Percentiles rank a stretch among this genome's conserved stretches.
These are phyloP conservation scores for Calephelis nemesis DNA, from an alignment of 1,140 invertebrate species.

Conservation along the genomic window DNA sequence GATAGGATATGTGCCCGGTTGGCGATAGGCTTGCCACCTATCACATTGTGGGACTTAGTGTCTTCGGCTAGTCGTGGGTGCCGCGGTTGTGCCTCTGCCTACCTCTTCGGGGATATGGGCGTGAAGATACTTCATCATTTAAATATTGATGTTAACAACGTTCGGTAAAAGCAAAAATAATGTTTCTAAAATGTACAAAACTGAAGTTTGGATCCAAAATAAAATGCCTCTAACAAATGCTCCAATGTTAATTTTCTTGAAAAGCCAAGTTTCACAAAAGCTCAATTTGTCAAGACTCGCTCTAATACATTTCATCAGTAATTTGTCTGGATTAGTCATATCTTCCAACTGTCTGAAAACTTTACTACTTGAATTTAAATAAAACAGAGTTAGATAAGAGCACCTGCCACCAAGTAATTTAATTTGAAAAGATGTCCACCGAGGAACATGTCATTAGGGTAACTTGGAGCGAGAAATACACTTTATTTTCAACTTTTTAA, in stretches of 20 bases:
- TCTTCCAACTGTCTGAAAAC: conserved; percentile 16
- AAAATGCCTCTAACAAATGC: background rate
- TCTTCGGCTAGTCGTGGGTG: too few species aligned
- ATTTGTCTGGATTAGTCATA: conserved; percentile 15
- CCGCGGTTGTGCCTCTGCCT: too few species aligned
- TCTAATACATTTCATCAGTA: conserved; percentile 16
- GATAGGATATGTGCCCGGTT: too few species aligned
- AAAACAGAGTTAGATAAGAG: conserved; percentile 12
- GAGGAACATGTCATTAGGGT: conserved; percentile 8
- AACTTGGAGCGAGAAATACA: background rate
- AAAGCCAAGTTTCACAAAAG: conserved; percentile 10
- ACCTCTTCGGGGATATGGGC: too few species aligned
- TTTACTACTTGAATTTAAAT: conserved; percentile 16
- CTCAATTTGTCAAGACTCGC: conserved; percentile 14
- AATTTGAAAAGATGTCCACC: conserved; percentile 11
- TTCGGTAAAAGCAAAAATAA: too few species aligned
- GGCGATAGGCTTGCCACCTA: too few species aligned
- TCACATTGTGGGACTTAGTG: too few species aligned
- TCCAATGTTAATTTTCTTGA: background rate
- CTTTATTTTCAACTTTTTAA: too few species aligned
- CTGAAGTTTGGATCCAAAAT: background rate
- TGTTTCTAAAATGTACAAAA: too few species aligned
- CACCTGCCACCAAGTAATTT: conserved; percentile 15
- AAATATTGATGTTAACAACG: too few species aligned
- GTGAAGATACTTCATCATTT: too few species aligned